Base-by-base conservation (phyloP, 1,140 invertebrate species). In the Zaprionus gabonicus region DNA sequence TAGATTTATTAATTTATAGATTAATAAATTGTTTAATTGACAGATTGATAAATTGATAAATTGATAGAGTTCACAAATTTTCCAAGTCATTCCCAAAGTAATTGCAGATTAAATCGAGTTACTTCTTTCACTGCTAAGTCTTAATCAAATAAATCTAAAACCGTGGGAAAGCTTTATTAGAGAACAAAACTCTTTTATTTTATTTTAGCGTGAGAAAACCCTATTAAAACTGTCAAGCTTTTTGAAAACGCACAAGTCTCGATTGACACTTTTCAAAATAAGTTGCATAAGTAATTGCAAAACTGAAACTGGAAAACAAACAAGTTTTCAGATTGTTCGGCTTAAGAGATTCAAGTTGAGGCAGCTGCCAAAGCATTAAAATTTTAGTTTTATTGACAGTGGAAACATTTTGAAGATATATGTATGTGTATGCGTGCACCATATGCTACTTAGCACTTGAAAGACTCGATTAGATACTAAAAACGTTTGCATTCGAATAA, bases 211-310 rank as follows among this genome's bases (percentile, higher is more conserved):
- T 51, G 46, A 51, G 36, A 38, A 28, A n/a, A 56, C 9, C 4
- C 13, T 15, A 23, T 53, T 4, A 62, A 56, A 12, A 56, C 4
- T 51, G 46, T 25, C 20, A 51, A 25, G 41, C 46, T 6, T 51
- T 51, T 51, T 13, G 10, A 51, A 51, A 51, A 46, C n/a, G 41
- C 15, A 46, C 38, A 51, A 51, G 20, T 51, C 46, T 51, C 12
- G 46, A 20, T 51, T 51, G 46, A 51, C 46, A 51, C 46, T 51
- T 51, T 51, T 51, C 17, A 17, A 51, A 51, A 51, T 51, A 4
- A 51, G 20, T 51, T 51, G 46, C 46, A 51, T 51, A 51, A 51
- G 9, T 25, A 13, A n/a, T 51, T 51, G 46, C 46, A 23, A 51
- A 51, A 51, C 17, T 51, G 20, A 23, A 51, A 46, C 41, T 46